A percentile compares a stretch with the other conserved stretches of the same genome.
phyloP scores from a whole-genome alignment of 1,140 invertebrate species.

The Anastrepha ludens region DNA sequence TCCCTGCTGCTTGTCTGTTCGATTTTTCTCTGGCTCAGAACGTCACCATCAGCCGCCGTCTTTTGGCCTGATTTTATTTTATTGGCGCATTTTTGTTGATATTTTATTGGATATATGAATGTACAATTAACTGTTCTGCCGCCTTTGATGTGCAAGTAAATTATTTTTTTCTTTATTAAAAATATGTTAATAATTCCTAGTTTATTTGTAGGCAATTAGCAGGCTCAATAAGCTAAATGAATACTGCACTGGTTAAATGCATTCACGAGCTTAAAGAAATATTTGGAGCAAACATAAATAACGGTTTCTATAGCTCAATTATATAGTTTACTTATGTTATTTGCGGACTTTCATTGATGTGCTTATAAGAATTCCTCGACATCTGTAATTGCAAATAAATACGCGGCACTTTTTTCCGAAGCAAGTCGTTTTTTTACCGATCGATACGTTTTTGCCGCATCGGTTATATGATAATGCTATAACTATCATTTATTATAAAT shows the following conservation, averaged over 20 bases:
- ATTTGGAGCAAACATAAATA: too few relatives aligned
- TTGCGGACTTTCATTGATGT: too few relatives aligned
- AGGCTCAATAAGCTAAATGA: background rate
- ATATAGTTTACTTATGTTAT: too few relatives aligned
- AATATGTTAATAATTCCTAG: background rate
- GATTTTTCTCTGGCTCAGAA: background rate
- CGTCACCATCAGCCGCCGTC: background rate
- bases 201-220: slow-evolving; percentile 31
- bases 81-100: background rate
- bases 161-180: background rate
- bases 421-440: too few relatives aligned
- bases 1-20: background rate
- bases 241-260: background rate
- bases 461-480: too few relatives aligned
- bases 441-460: too few relatives aligned
- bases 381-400: too few relatives aligned
- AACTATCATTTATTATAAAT: too few relatives aligned
- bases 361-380: too few relatives aligned
- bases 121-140: background rate
- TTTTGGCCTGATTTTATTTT: background rate
- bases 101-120: slow-evolving; percentile 14
- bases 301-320: too few relatives aligned
- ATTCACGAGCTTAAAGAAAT: too few relatives aligned
- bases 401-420: too few relatives aligned
- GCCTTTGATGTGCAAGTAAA: slow-evolving; percentile 23